A percentile compares a stretch with the other conserved stretches of the same genome.
Evolutionary conservation across 2,888 invertebrate species (phyloP).

Genomic region (Agrotis puta): DNA sequence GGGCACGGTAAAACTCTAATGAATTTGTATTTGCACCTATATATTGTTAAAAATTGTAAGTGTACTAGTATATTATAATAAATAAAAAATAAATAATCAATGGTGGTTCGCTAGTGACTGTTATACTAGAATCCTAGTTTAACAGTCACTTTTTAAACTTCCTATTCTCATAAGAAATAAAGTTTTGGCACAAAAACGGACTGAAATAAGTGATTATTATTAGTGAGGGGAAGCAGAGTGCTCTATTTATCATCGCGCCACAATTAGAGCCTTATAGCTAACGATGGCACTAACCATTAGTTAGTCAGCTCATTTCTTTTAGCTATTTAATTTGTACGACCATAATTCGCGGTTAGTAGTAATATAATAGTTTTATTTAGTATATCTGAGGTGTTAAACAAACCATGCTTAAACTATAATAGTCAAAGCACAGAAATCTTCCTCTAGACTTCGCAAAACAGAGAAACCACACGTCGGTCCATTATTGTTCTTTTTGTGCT

Average conservation of each 20-base stretch:
- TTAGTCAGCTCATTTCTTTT: constrained; percentile 38
- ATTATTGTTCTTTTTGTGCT: too few relatives aligned
- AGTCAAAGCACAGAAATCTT: too few relatives aligned
- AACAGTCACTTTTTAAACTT: too few relatives aligned
- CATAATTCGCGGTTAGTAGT: neutral
- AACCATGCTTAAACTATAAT: neutral
- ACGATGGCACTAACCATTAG: constrained; percentile 50
- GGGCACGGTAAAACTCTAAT: too few relatives aligned
- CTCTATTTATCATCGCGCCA: constrained; percentile 62
- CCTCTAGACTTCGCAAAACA: too few relatives aligned
- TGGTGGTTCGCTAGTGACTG: too few relatives aligned
- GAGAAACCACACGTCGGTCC: too few relatives aligned
- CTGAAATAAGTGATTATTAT: constrained; percentile 59
- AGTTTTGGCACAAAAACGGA: constrained; percentile 42
- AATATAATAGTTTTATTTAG: neutral
- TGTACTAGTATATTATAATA: too few relatives aligned
- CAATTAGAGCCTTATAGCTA: constrained; percentile 56
- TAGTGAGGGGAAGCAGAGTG: constrained; percentile 54
- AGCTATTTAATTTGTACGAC: constrained; percentile 19
- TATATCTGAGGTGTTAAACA: neutral
- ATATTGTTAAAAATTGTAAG: too few relatives aligned
- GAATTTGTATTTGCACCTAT: too few relatives aligned
- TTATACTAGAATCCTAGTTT: too few relatives aligned
- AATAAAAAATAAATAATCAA: too few relatives aligned
- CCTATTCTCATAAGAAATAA: constrained; percentile 30